Conservation (phyloP, 2,113 vertebrate genomes). For the Platanista minor region DNA sequence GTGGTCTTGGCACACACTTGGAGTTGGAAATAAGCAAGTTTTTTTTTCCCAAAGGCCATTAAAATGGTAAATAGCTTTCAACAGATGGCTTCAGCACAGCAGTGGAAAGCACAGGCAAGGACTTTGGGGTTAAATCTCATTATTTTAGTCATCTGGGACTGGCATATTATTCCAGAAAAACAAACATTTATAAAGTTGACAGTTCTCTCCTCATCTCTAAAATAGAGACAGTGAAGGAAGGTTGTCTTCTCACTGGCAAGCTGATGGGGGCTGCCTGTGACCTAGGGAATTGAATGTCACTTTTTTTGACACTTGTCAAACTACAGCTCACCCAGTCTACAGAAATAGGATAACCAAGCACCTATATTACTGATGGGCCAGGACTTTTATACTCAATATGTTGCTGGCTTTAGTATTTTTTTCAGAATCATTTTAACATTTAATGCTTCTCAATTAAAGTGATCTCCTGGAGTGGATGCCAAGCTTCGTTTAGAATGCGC, state of each 20-base stretch:
- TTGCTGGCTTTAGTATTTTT: slow-evolving; percentile 81
- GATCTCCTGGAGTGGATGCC: slow-evolving; percentile 87
- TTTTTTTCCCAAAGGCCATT: slow-evolving; percentile 22
- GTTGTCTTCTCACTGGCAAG: not conserved
- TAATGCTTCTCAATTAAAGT: slow-evolving; percentile 90
- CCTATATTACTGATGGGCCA: not conserved
- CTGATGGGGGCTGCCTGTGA: not conserved
- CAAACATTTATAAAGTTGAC: slow-evolving; percentile 52
- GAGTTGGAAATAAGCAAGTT: slow-evolving; percentile 44
- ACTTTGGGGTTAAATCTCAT: slow-evolving; percentile 62
- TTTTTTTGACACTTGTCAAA: slow-evolving; percentile 54
- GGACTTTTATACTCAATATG: slow-evolving; percentile 59
- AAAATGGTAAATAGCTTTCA: slow-evolving; percentile 68
- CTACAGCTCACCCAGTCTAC: not conserved
- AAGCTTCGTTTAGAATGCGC: slow-evolving; percentile 80
- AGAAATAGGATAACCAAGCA: slow-evolving; percentile 27
- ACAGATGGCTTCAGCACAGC: slow-evolving; percentile 59
- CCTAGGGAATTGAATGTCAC: not conserved
- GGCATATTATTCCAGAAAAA: slow-evolving; percentile 56
- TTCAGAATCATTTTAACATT: slow-evolving; percentile 87
- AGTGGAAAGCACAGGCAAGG: slow-evolving; percentile 31
- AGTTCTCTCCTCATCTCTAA: not conserved
- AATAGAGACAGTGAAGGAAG: not conserved
- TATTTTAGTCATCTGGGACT: slow-evolving; percentile 56
- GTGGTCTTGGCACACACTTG: slow-evolving; percentile 32